Percentiles rank a stretch among this genome's conserved stretches.
Conservation (phyloP, 2,797 vertebrate species). For the Acridotheres tristis region DNA sequence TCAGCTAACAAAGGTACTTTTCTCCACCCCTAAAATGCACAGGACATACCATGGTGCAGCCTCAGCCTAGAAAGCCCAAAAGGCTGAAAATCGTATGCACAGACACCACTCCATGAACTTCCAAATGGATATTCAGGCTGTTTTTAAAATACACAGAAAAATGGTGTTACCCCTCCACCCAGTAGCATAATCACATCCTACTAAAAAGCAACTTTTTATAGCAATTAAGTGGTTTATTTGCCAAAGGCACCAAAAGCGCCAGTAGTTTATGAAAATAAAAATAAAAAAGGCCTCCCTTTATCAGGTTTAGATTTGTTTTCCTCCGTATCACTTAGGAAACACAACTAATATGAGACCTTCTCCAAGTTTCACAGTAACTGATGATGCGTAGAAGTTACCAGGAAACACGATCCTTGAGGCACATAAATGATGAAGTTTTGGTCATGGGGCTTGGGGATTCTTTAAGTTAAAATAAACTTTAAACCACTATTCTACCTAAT, state of each 20-base stretch:
- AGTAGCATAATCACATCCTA: fast-evolving
- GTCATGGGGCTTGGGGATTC: background rate
- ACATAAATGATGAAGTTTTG: background rate
- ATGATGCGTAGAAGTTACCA: background rate
- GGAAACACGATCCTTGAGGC: background rate
- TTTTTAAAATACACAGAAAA: background rate
- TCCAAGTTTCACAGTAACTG: background rate
- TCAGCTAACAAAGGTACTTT: background rate
- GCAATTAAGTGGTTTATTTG: background rate
- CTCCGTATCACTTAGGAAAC: background rate
- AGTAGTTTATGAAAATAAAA: background rate
- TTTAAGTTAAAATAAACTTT: background rate
- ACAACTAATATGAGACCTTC: background rate
- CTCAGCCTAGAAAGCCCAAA: background rate
- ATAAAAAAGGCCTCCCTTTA: background rate
- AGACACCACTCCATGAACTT: background rate
- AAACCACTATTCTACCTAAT: background rate
- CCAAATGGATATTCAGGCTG: too few species aligned
- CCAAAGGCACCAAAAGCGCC: background rate
- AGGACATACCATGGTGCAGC: too few species aligned
- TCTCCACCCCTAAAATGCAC: background rate
- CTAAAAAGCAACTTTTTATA: background rate
- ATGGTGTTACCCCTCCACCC: fast-evolving
- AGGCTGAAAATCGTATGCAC: background rate
- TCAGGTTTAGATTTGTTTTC: background rate